Base-by-base conservation (phyloP, 1,140 invertebrate genomes). In the Tetragonula clypearis region DNA sequence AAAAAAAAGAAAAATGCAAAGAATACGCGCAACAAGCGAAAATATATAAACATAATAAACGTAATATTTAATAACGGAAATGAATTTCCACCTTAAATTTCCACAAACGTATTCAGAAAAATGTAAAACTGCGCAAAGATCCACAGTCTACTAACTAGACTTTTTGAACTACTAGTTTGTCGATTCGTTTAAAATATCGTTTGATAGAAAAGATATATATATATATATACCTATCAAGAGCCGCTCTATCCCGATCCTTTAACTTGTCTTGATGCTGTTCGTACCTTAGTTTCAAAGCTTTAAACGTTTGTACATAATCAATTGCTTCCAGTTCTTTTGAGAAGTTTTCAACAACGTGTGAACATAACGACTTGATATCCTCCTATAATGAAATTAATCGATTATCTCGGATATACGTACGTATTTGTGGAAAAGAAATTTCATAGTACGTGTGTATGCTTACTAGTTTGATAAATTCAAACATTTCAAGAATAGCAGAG, bases 401-500 rank as follows among this genome's bases (percentile, higher is more conserved):
- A 86, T 58, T 49, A 49, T 65, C 55, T 65, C 65, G 86, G 71
- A 68, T 65, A 75, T 68, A 41, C n/a, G 19, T 1, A 66, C 23
- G 62, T 3, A 65, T 65, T 66, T 71, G 30, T 80, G 58, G 23
- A 53, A 83, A 60, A 83, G 60, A 41, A 56, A 80, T 35, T 62
- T 19, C 26, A 14, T 0, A 49, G 35, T 60, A 8, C 72, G 15
- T 12, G 49, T 21, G 68, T 15, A 23, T 66, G 92, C 94, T 95
- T 94, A 97, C 96, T 94, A 98, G 94, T 96, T 98, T 98, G 82
- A 99, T 99, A 95, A 99, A 99, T 95, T 99, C 99, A 96, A 99
- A 99, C 95, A 99, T 97, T 96, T 99, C 99, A 93, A 99, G 96
- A 93, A 99, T 99, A 83, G 99, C 99, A 23, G 99, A 99, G 95